Percentiles rank a stretch among this genome's conserved stretches.
phyloP scores from a whole-genome alignment of 2,113 vertebrate species.

The Upupa epops region DNA sequence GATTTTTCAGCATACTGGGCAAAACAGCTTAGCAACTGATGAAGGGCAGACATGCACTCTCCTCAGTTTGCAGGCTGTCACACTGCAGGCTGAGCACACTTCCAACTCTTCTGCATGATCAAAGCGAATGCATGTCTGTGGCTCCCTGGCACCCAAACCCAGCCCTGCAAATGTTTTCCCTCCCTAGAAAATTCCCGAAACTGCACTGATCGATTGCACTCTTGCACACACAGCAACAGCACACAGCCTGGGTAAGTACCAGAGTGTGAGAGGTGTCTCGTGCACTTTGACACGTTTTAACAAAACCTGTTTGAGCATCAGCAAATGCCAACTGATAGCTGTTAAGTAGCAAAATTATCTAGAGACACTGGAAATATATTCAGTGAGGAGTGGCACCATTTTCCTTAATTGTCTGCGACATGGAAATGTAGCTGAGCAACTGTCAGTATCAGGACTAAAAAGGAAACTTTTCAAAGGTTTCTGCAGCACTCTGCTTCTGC shows the following conservation, averaged over 20 bases:
- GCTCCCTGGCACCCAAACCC: background rate
- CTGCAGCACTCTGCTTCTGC: background rate
- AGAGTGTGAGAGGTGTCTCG: background rate
- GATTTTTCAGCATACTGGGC: background rate
- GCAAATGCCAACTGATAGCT: background rate
- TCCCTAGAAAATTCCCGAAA: background rate
- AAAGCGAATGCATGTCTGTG: background rate
- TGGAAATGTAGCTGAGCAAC: background rate
- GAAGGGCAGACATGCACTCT: background rate
- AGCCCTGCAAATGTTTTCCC: background rate
- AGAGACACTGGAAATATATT: background rate
- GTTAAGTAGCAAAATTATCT: background rate
- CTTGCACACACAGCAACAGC: background rate
- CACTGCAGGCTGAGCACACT: background rate
- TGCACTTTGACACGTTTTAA: background rate
- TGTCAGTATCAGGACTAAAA: background rate
- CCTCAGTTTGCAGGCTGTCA: background rate
- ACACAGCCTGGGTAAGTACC: background rate
- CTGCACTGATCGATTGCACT: fast-evolving
- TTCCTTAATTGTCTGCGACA: background rate
- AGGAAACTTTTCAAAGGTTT: background rate
- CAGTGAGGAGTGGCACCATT: fast-evolving
- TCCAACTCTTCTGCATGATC: background rate
- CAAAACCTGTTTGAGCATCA: background rate
- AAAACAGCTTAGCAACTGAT: background rate